A percentile compares a stretch with the other conserved stretches of the same genome.
phyloP scores from a whole-genome alignment of 1,140 invertebrate species.

The Drosophila pruinosa region DNA sequence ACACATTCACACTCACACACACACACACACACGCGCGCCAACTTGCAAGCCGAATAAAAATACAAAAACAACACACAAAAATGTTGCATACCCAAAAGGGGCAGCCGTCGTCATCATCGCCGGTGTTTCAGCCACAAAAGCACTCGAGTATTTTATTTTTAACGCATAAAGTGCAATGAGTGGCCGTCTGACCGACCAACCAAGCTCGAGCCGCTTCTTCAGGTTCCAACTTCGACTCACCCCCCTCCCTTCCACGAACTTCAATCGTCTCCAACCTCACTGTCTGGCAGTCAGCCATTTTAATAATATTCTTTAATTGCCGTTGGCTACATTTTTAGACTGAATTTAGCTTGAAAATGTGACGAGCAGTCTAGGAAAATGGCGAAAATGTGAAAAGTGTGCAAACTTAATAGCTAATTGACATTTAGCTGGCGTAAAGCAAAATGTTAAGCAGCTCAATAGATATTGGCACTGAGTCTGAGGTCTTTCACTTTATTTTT shows the following conservation, averaged over 20 bases:
- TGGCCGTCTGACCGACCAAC: constrained; percentile 29
- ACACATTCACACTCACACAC: constrained; percentile 23
- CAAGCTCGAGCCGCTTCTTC: constrained; percentile 9
- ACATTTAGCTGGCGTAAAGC: neutral
- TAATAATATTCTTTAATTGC: constrained; percentile 49
- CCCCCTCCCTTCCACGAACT: too few species aligned
- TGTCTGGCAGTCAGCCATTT: constrained; percentile 12
- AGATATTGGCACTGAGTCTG: too few species aligned
- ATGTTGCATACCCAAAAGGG: constrained; percentile 50
- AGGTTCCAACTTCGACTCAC: neutral
- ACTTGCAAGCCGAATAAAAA: constrained; percentile 10
- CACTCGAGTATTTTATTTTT: constrained; percentile 55
- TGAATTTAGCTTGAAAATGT: neutral
- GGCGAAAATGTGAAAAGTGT: constrained; percentile 2
- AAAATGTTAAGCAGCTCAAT: too few species aligned
- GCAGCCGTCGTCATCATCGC: constrained; percentile 7
- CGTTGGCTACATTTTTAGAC: constrained; percentile 2
- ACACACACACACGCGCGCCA: neutral
- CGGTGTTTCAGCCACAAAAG: constrained; percentile 46
- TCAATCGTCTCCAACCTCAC: neutral
- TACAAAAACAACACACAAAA: constrained; percentile 11
- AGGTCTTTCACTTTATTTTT: too few species aligned
- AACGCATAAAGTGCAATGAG: constrained; percentile 49
- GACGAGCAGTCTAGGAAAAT: neutral
- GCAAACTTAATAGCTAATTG: constrained; percentile 35